Evolutionary conservation across 1,140 invertebrate genomes (phyloP), one percentile per base, ranked within the genome.

Genomic region (Drosophila jambulina): DNA sequence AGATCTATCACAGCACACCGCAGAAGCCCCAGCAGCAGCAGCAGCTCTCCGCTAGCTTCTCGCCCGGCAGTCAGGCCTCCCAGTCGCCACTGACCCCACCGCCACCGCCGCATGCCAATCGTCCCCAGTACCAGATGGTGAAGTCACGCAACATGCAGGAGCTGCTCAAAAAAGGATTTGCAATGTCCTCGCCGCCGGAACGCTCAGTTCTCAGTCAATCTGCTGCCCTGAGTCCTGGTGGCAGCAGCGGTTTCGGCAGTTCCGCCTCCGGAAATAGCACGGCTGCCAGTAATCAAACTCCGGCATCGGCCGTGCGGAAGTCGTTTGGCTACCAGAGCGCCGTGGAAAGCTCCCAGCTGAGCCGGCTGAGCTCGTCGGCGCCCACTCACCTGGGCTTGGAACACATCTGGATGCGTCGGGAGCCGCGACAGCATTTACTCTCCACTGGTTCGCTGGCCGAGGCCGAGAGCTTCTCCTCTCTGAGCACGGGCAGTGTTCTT

Each of bases 361-460:
- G 96, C 9, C 94, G 96, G 40, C 93, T 97, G 1, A 97, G 96
- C 4, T 97, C 96, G 51, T 97, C 97, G 29, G 96, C 97, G 17
- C 97, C 97, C n/a, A 97, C 96, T 34, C 93, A 97, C 71, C 95
- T 97, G 84, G 82, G 95, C 87, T 92, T 94, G 92, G 90, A 88
- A 17, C 94, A 97, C 93, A 96, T 98, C 59, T 98, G 97, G 97
- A 95, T 96, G 83, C 94, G 96, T 25, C 93, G 97, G 60, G 97
- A 98, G 91, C 97, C 97, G 17, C 94, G 97, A 43, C 96, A 96
- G 83, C 97, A 97, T 94, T 93, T 98, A 48, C 91, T 98, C n/a
- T 97, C 97, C 29, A 98, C 97, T 12, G 96, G 97, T 62, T 97
- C 97, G 38, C 92, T 98, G 68, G 96, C 95, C 13, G 97, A 98